A percentile compares a stretch with the other conserved stretches of the same genome.
Conservation (phyloP, 2,113 vertebrate species). For the Bathybates hornii region DNA sequence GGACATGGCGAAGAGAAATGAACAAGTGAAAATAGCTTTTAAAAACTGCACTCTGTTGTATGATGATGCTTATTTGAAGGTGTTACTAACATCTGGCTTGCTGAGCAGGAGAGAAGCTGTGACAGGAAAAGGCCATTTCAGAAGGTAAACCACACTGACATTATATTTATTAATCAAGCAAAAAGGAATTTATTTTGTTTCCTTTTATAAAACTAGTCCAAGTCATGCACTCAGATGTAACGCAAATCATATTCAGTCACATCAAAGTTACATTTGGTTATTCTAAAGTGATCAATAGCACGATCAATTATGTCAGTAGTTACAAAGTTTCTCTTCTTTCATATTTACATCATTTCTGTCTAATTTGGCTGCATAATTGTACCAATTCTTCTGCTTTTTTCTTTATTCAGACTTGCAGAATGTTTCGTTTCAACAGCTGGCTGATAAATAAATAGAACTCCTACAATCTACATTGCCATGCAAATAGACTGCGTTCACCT, state of each 20-base stretch:
- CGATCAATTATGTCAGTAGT: background rate
- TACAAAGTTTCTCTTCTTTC: background rate
- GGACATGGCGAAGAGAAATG: background rate
- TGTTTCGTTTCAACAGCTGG: background rate
- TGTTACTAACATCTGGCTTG: background rate
- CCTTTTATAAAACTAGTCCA: background rate
- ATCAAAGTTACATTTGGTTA: background rate
- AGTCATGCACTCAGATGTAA: background rate
- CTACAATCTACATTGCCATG: background rate
- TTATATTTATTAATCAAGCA: background rate
- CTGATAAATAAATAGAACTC: background rate
- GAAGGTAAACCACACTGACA: background rate
- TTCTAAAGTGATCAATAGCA: background rate
- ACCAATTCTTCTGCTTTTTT: background rate
- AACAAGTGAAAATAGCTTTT: background rate
- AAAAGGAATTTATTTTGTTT: background rate
- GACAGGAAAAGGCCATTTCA: background rate
- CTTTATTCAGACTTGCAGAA: background rate
- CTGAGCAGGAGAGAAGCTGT: background rate
- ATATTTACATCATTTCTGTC: background rate
- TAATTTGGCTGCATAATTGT: background rate
- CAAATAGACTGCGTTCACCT: background rate
- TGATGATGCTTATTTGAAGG: background rate
- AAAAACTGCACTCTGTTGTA: background rate
- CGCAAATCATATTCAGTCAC: background rate